Percentiles rank a stretch among this genome's conserved stretches.
Evolutionary conservation across 2,888 invertebrate species (phyloP).

Genomic region (Petrophora chlorosata): DNA sequence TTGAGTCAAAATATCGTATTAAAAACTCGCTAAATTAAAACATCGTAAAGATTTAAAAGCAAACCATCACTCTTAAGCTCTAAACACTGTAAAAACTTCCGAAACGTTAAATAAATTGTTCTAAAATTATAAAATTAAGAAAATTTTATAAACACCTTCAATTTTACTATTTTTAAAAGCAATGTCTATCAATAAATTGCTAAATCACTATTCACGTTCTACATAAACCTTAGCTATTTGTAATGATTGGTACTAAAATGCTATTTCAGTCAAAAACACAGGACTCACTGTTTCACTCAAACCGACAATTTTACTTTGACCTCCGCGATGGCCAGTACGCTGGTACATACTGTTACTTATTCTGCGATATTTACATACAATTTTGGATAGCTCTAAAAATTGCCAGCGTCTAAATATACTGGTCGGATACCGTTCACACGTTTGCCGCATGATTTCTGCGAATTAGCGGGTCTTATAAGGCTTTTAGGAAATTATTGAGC

Average conservation of each 20-base stretch:
- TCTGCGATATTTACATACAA: too few relatives aligned
- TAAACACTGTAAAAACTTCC: background rate
- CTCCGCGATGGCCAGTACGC: too few relatives aligned
- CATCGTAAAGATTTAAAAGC: conserved; percentile 6
- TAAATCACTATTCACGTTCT: conserved; percentile 12
- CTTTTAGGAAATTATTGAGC: conserved; percentile 68
- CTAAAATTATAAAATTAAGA: too few relatives aligned
- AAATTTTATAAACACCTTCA: too few relatives aligned
- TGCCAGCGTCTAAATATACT: too few relatives aligned
- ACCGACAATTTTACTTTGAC: too few relatives aligned
- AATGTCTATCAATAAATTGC: too few relatives aligned
- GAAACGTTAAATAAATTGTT: too few relatives aligned
- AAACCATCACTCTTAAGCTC: background rate
- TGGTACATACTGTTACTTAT: too few relatives aligned
- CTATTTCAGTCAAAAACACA: conserved; percentile 25
- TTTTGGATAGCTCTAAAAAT: too few relatives aligned
- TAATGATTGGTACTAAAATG: conserved; percentile 38
- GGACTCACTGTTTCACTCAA: conserved; percentile 18
- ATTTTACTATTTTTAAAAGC: background rate
- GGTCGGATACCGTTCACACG: conserved; percentile 46
- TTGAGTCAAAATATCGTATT: conserved; percentile 15
- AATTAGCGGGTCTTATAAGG: conserved; percentile 62
- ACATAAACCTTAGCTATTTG: conserved; percentile 21
- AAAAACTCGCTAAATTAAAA: background rate
- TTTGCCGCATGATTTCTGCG: conserved; percentile 60